phyloP scores from a whole-genome alignment of 2,888 invertebrate genomes.

The Hirtodrosophila trivittata region DNA sequence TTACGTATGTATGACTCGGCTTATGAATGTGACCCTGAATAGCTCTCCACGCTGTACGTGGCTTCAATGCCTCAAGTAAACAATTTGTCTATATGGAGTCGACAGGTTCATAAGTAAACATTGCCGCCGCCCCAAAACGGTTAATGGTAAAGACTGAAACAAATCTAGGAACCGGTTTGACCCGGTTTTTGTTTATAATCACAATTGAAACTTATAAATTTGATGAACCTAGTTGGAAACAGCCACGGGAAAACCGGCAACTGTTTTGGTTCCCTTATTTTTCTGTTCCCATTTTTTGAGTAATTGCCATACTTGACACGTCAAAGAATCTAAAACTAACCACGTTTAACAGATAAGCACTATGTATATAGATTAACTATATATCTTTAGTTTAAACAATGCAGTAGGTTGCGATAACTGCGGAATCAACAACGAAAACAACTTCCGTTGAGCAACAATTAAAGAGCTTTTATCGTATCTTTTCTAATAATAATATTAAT shows the following conservation, averaged over 20 bases:
- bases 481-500: not conserved
- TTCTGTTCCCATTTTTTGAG: slow-evolving; percentile 13
- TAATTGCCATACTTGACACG: slow-evolving; percentile 25
- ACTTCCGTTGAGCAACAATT: not conserved
- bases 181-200: slow-evolving; percentile 41
- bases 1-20: slow-evolving; percentile 47
- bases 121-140: slow-evolving; percentile 53
- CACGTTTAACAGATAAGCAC: too few species aligned
- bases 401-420: too few species aligned
- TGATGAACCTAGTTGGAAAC: slow-evolving; percentile 23
- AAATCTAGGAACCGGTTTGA: slow-evolving; percentile 58
- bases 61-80: slow-evolving; percentile 47
- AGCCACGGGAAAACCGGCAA: slow-evolving; percentile 9
- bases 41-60: slow-evolving; percentile 48
- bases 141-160: slow-evolving; percentile 29
- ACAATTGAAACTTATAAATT: slow-evolving; percentile 52
- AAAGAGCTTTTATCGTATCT: not conserved
- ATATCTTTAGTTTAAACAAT: too few species aligned
- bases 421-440: not conserved
- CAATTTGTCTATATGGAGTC: slow-evolving; percentile 66
- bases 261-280: slow-evolving; percentile 8
- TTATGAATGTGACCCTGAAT: slow-evolving; percentile 57
- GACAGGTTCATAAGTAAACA: slow-evolving; percentile 42
- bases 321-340: slow-evolving; percentile 8
- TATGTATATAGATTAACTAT: too few species aligned